Evolutionary conservation across 30 jellyfish, hydroid and myxozoan genomes (phyloP).

Genomic region (Catostylus mosaicus): DNA sequence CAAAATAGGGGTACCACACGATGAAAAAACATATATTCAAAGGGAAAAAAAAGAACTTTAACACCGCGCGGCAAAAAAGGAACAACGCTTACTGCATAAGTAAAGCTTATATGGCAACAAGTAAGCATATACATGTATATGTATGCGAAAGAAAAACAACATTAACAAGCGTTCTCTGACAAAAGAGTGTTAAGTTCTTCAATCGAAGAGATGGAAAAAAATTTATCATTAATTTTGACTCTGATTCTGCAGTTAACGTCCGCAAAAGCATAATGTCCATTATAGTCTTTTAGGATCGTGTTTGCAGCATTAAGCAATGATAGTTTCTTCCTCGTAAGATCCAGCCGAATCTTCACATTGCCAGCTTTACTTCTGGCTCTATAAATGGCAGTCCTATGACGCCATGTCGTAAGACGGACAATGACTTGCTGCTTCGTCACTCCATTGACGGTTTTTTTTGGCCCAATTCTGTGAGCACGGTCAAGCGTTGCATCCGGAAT

Average conservation of each 20-base stretch:
- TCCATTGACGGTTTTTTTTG: too few relatives aligned
- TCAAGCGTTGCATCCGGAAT: slow-evolving; percentile 39
- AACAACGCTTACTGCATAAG: too few relatives aligned
- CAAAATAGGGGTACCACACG: too few relatives aligned
- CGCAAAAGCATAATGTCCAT: slow-evolving; percentile 26
- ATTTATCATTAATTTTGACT: background rate
- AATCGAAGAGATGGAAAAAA: background rate
- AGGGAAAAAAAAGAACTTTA: too few relatives aligned
- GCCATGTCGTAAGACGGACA: slow-evolving; percentile 1
- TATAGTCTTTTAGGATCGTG: slow-evolving; percentile 21
- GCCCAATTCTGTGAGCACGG: slow-evolving; percentile 47
- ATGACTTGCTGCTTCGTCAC: slow-evolving; percentile 25
- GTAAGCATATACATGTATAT: too few relatives aligned
- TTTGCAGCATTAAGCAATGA: slow-evolving; percentile 11
- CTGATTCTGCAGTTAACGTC: background rate
- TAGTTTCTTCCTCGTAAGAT: slow-evolving; percentile 17
- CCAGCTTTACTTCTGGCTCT: slow-evolving; percentile 11
- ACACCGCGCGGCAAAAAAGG: too few relatives aligned
- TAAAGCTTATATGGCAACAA: too few relatives aligned
- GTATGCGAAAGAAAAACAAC: too few relatives aligned
- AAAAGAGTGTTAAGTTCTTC: too few relatives aligned
- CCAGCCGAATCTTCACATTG: slow-evolving; percentile 34
- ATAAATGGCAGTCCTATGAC: slow-evolving; percentile 10
- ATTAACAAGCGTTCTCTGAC: too few relatives aligned
- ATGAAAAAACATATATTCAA: too few relatives aligned